phyloP scores from a whole-genome alignment of 2,797 vertebrate species.

The Pantherophis vulpinus region DNA sequence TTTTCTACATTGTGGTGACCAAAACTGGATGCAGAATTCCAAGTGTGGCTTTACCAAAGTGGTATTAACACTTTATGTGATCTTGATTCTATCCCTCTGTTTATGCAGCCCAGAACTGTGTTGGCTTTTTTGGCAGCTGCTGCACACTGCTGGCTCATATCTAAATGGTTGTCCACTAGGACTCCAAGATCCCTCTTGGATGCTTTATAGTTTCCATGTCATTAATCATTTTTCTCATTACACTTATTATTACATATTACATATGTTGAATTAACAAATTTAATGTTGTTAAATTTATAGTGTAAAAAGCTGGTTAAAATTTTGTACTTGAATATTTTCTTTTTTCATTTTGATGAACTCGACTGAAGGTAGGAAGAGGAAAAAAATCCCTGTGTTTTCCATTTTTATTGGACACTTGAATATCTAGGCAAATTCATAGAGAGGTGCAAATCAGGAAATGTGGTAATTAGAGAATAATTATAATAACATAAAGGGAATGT shows the following conservation, averaged over 20 bases:
- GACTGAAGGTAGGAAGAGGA: background rate
- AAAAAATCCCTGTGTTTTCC: background rate
- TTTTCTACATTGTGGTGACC: too few species aligned
- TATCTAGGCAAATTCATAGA: background rate
- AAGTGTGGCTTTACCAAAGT: too few species aligned
- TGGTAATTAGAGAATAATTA: background rate
- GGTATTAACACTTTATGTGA: too few species aligned
- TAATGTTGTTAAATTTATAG: background rate
- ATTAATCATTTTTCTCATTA: background rate
- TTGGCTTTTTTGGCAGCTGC: too few species aligned
- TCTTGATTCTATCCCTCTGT: too few species aligned
- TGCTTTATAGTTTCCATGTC: background rate
- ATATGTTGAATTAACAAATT: background rate
- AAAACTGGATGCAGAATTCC: too few species aligned
- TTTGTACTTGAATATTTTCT: background rate
- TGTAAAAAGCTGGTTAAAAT: background rate
- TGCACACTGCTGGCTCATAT: too few species aligned
- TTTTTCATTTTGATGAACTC: background rate
- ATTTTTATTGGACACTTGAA: too few species aligned
- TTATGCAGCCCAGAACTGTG: too few species aligned
- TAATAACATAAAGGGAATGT: background rate
- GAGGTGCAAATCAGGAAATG: background rate
- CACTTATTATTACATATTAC: background rate
- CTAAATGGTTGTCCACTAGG: too few species aligned
- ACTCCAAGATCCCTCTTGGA: too few species aligned